Evolutionary conservation across 2,113 vertebrate genomes (phyloP).

Genomic region (Corythoichthys haematopterus): DNA sequence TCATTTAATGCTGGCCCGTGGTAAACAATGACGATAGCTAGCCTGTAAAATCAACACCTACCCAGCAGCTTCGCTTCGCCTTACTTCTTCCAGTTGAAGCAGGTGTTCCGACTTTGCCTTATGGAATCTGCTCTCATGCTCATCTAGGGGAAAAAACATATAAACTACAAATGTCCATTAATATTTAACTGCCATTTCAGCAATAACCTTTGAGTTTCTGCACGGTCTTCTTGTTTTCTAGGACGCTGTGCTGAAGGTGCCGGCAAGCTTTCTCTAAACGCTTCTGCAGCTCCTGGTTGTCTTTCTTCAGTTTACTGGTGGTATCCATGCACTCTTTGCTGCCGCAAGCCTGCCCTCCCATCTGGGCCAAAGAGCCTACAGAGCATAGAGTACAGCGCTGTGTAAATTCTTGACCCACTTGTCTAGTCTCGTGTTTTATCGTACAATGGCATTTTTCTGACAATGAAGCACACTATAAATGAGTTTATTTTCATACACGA

Average conservation of each 20-base stretch:
- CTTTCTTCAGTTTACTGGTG: conserved; percentile 72
- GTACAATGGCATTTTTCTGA: too few species aligned
- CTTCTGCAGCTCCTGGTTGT: conserved; percentile 78
- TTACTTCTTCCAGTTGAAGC: conserved; percentile 52
- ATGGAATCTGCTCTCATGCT: conserved; percentile 55
- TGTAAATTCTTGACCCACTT: not conserved
- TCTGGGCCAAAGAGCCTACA: conserved; percentile 49
- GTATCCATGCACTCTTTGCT: conserved; percentile 66
- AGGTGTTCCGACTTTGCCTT: conserved; percentile 51
- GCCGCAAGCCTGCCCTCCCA: conserved; percentile 54
- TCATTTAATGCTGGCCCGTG: too few species aligned
- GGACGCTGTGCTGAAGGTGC: conserved; percentile 78
- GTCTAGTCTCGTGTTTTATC: not conserved
- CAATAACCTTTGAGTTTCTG: conserved; percentile 69
- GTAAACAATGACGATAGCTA: not conserved
- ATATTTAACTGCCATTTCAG: not conserved
- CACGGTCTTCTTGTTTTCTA: conserved; percentile 69
- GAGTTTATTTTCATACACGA: too few species aligned
- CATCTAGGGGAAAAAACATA: conserved; percentile 47
- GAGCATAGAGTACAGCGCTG: not conserved
- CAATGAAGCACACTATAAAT: too few species aligned
- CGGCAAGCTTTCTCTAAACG: conserved; percentile 77
- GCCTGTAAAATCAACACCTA: conserved; percentile 31
- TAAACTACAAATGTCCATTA: conserved; percentile 2
- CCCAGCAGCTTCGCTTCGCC: conserved; percentile 40